A percentile compares a stretch with the other conserved stretches of the same genome.
phyloP scores from a whole-genome alignment of 2,888 invertebrate species.

The Pediacus dermestoides region DNA sequence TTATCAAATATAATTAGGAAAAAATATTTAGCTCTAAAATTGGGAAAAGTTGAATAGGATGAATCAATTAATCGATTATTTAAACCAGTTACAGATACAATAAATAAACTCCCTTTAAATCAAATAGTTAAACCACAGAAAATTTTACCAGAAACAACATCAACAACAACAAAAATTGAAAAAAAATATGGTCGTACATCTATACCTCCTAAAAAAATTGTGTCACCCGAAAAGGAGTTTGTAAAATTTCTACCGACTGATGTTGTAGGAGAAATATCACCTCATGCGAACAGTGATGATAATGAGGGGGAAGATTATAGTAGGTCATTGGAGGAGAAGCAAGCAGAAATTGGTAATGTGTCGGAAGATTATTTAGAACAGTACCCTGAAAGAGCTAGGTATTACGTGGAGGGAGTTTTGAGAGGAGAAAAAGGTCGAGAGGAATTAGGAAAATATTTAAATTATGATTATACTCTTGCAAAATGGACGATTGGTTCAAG shows the following conservation, averaged over 20 bases:
- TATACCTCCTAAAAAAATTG: too few relatives aligned
- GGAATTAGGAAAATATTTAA: too few relatives aligned
- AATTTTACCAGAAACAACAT: neutral
- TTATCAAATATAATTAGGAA: neutral
- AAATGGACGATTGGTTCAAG: too few relatives aligned
- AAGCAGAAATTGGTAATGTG: neutral
- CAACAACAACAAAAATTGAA: neutral
- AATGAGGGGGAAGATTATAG: constrained; percentile 5
- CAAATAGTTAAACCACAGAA: neutral
- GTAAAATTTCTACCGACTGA: neutral
- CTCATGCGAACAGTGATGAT: neutral
- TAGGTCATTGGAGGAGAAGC: too few relatives aligned
- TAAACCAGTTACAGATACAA: neutral
- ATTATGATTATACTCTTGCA: too few relatives aligned
- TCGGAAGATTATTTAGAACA: constrained; percentile 4
- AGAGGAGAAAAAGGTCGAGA: too few relatives aligned
- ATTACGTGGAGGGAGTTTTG: too few relatives aligned
- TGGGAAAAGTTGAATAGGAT: constrained; percentile 1
- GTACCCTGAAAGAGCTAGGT: constrained; percentile 1
- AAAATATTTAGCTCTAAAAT: constrained; percentile 5
- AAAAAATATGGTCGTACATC: neutral
- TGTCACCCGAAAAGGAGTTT: neutral
- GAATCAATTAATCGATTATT: constrained; percentile 2
- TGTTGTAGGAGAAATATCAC: neutral
- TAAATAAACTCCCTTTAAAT: neutral